phyloP scores from a whole-genome alignment of 2,888 invertebrate genomes.

The Vandiemenella viatica region DNA sequence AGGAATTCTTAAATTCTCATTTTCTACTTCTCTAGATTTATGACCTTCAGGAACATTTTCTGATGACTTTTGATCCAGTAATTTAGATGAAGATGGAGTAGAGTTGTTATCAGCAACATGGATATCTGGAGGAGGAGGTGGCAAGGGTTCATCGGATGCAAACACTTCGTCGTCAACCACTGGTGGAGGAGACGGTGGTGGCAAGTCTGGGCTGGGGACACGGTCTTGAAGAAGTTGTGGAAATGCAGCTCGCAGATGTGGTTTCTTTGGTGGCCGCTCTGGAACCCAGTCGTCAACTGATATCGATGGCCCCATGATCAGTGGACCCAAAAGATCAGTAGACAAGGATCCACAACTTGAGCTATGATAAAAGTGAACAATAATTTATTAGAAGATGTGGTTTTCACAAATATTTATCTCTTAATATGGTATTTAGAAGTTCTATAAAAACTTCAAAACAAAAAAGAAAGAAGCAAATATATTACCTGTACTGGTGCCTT shows the following conservation, averaged over 20 bases:
- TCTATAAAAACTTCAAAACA: too few relatives aligned
- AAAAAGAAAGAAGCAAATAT: background rate
- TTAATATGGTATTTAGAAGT: too few relatives aligned
- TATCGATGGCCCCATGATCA: slow-evolving; percentile 45
- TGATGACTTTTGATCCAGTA: too few relatives aligned
- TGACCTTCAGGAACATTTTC: too few relatives aligned
- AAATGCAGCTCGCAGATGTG: slow-evolving; percentile 39
- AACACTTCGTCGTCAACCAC: slow-evolving; percentile 41
- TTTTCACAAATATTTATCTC: too few relatives aligned
- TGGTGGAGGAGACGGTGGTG: slow-evolving; percentile 46
- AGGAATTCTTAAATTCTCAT: too few relatives aligned
- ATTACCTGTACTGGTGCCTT: slow-evolving; percentile 34
- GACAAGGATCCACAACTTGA: slow-evolving; percentile 42
- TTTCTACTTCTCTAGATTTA: too few relatives aligned
- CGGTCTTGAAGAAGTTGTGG: slow-evolving; percentile 30
- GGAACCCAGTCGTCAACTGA: slow-evolving; percentile 54
- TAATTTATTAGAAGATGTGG: background rate
- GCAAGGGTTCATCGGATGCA: slow-evolving; percentile 45
- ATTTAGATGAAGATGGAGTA: too few relatives aligned
- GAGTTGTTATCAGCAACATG: too few relatives aligned
- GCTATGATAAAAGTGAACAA: slow-evolving; percentile 16
- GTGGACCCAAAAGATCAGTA: slow-evolving; percentile 40
- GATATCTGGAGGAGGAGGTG: slow-evolving; percentile 45
- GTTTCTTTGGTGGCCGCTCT: slow-evolving; percentile 63
- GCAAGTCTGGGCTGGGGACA: slow-evolving; percentile 42